These are phyloP conservation scores for Gila orcuttii DNA, from an alignment of 2,113 vertebrate species.

Conservation along the genomic window DNA sequence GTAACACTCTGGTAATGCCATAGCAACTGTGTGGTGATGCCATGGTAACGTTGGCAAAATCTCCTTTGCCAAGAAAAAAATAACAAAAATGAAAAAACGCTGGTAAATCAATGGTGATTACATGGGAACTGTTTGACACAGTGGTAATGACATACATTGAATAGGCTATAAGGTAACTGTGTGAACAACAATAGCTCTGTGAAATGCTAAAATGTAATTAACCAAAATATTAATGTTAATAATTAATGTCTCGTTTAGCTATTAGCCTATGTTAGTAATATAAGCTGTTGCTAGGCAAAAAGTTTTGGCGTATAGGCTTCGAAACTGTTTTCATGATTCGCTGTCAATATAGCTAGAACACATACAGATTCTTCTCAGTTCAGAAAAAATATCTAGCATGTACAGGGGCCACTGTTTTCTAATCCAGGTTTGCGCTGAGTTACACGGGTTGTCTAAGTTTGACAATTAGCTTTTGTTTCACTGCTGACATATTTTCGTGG, in stretches of 20 bases:
- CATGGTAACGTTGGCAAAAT: conserved; percentile 12
- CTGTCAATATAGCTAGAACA: background rate
- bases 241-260: no score
- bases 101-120: background rate
- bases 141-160: background rate
- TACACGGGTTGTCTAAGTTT: conserved; percentile 39
- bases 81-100: background rate
- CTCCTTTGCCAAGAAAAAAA: conserved; percentile 4
- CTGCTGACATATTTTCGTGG: conserved; percentile 47
- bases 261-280: no score
- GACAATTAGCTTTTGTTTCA: conserved; percentile 50
- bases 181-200: background rate
- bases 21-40: conserved; percentile 36
- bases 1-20: conserved; percentile 24
- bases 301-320: background rate
- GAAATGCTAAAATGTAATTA: background rate
- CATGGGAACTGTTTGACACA: background rate
- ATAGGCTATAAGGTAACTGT: background rate
- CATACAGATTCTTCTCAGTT: background rate
- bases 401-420: conserved; percentile 5
- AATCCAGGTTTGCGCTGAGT: conserved; percentile 29
- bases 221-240: background rate
- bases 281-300: conserved; percentile 1
- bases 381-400: conserved; percentile 4
- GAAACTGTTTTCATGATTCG: background rate